phyloP scores from a whole-genome alignment of 2,113 vertebrate species.

The Odocoileus hemionus region DNA sequence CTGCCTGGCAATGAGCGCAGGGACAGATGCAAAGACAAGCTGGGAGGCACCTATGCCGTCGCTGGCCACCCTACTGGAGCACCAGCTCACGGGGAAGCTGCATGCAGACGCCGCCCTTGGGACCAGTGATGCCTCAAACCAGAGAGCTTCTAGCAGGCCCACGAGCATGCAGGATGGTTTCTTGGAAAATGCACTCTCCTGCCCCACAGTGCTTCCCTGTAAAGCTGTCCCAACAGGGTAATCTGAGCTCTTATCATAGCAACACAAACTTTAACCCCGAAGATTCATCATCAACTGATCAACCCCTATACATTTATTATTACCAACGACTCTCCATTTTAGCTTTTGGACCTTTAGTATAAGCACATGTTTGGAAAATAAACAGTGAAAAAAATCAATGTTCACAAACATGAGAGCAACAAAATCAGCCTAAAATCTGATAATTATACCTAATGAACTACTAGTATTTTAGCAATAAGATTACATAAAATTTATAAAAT shows the following conservation, averaged over 20 bases:
- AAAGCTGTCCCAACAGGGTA: neutral
- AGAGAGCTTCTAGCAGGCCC: slow-evolving; percentile 26
- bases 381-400: neutral
- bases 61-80: neutral
- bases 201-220: neutral
- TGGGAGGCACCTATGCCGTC: neutral
- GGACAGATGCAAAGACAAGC: neutral
- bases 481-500: neutral
- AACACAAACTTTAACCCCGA: neutral
- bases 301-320: neutral
- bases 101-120: slow-evolving; percentile 39
- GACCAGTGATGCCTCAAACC: neutral
- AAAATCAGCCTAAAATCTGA: neutral
- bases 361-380: slow-evolving; percentile 31
- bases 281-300: neutral
- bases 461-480: slow-evolving; percentile 1
- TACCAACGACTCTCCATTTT: neutral
- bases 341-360: neutral
- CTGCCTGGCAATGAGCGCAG: neutral
- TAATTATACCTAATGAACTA: neutral
- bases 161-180: slow-evolving; percentile 53
- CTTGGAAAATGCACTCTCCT: slow-evolving; percentile 35
- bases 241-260: neutral
- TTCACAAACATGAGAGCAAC: neutral
- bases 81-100: slow-evolving; percentile 25